Base-by-base conservation (phyloP, 2,888 invertebrate genomes). In the Agrochola macilenta region DNA sequence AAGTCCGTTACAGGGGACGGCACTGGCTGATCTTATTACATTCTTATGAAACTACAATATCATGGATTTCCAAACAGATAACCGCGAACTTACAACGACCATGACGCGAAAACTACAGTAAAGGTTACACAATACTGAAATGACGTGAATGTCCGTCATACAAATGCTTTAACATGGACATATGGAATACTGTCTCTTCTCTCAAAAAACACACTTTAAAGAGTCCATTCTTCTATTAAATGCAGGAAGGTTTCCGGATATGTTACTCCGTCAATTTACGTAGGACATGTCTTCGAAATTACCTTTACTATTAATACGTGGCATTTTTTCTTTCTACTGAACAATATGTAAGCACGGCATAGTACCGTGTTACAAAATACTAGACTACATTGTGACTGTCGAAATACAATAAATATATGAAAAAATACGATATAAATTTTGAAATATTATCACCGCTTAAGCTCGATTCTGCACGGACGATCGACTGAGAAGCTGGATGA, bases 401-500 rank as follows among this genome's bases (percentile, higher is more conserved):
- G n/a, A 83, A 72, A 77, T 54, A 72, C 43, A n/a, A 74, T 76
- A 81, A 66, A 81, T 63, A 68, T 52, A 72, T 57, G 23, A 57
- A 57, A 75, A 78, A 76, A 75, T 71, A 83, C 80, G 7, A 39
- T 65, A 61, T 17, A 43, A 76, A 65, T 74, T 77, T 74, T 52
- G 65, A 77, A 74, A 58, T 74, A 73, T 79, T 86, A 85, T 85
- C 76, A 83, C 81, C 74, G 69, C 70, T 57, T 66, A 87, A 85
- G 83, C 81, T 83, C 81, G 14, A 54, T 61, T 74, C 49, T 46
- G 66, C 70, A 49, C 58, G 14, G 30, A 39, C 64, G 26, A 76
- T 54, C 73, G 61, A 68, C 68, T 46, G 17, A 30, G 20, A 49
- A 23, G n/a, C 2, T 52, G 52, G n/a, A 70, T 79, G 35, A 23